phyloP scores from a whole-genome alignment of 2,888 invertebrate species.

The Lasioglossum oenotherae region DNA sequence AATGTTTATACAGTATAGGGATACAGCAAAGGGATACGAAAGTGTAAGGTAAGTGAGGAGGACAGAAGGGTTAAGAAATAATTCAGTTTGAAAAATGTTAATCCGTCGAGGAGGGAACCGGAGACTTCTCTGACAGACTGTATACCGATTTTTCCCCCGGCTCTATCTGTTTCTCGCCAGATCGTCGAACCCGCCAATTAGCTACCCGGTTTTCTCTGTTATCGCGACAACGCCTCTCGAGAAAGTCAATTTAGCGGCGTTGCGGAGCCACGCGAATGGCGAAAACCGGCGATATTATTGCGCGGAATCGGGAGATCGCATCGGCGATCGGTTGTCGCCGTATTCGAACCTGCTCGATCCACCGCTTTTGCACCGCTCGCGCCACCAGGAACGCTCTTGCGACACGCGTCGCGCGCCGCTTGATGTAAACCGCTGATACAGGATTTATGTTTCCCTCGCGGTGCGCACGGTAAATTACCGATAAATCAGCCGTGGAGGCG shows the following conservation, averaged over 20 bases:
- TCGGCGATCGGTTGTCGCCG: constrained; percentile 49
- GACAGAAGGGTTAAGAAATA: neutral
- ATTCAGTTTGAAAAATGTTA: neutral
- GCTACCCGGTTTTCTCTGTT: constrained; percentile 48
- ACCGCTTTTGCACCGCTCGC: constrained; percentile 30
- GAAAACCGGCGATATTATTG: constrained; percentile 65
- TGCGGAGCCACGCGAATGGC: constrained; percentile 39
- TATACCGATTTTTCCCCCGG: constrained; percentile 3
- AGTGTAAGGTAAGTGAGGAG: no score
- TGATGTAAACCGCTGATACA: constrained; percentile 69
- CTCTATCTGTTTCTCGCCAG: neutral
- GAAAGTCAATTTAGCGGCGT: constrained; percentile 68
- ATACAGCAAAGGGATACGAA: no score
- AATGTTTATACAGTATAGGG: no score
- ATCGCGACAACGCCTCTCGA: constrained; percentile 60
- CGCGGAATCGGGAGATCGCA: constrained; percentile 61
- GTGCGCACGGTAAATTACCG: constrained; percentile 61
- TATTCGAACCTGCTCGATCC: constrained; percentile 64
- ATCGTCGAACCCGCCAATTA: constrained; percentile 67
- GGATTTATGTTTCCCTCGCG: constrained; percentile 68
- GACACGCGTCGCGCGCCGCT: constrained; percentile 71
- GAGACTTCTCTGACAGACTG: neutral
- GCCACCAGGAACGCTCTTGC: constrained; percentile 55
- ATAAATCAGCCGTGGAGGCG: constrained; percentile 67
- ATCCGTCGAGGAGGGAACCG: neutral